Conservation (phyloP, 2,888 invertebrate species). For the Plebejus argus region DNA sequence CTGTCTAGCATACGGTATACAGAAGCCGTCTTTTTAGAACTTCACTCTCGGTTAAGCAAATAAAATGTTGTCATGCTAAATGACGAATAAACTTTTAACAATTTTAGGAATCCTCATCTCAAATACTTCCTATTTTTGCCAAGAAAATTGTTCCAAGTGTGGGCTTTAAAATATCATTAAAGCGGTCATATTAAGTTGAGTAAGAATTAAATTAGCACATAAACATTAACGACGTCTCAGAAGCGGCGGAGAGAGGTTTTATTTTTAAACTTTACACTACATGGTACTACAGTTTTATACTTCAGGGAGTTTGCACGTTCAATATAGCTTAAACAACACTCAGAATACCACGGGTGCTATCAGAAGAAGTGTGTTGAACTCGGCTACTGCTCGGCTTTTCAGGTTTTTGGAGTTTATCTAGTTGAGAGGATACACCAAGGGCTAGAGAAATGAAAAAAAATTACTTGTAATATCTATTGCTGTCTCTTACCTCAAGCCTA, state of each 20-base stretch:
- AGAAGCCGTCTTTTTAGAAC: background rate
- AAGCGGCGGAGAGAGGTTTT: conserved; percentile 19
- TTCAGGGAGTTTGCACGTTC: background rate
- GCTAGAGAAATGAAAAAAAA: too few relatives aligned
- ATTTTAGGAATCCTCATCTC: background rate
- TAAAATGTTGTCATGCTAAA: too few relatives aligned
- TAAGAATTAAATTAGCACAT: conserved; percentile 18
- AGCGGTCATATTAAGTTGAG: conserved; percentile 1
- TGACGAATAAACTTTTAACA: background rate
- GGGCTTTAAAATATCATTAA: conserved; percentile 7
- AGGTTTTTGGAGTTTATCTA: background rate
- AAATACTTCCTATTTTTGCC: background rate
- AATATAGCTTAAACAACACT: background rate
- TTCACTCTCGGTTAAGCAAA: too few relatives aligned
- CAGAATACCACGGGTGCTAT: background rate
- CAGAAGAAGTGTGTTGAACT: background rate
- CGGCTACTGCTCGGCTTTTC: background rate
- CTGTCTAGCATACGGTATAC: too few relatives aligned
- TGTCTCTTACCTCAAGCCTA: too few relatives aligned
- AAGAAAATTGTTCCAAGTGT: background rate
- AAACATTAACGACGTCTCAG: conserved; percentile 21
- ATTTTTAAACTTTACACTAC: conserved; percentile 31
- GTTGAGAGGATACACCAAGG: too few relatives aligned
- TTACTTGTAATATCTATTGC: too few relatives aligned
- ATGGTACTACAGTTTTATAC: conserved; percentile 27